Conservation (phyloP, 2,797 vertebrate species). For the Diplodus sargus region DNA sequence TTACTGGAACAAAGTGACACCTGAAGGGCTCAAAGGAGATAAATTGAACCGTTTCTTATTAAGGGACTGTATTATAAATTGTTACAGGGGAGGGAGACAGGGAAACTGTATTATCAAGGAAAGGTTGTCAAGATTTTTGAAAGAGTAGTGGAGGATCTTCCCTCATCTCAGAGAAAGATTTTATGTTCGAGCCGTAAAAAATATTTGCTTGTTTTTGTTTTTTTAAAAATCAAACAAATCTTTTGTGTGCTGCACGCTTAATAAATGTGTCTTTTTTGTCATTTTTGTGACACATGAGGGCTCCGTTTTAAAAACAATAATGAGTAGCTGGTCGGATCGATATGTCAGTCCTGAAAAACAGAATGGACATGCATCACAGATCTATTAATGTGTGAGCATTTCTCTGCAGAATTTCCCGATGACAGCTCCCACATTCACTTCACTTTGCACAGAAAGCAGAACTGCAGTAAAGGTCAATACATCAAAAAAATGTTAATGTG, state of each 20-base stretch:
- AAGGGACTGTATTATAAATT: background rate
- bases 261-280: background rate
- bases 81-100: background rate
- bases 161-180: background rate
- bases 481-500: background rate
- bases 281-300: background rate
- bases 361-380: background rate
- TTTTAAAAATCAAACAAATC: background rate
- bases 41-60: background rate
- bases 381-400: background rate
- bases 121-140: background rate
- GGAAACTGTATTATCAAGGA: background rate
- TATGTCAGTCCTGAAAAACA: background rate
- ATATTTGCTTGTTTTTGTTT: too few species aligned
- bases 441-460: background rate
- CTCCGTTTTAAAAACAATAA: background rate
- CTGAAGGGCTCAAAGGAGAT: background rate
- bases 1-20: background rate
- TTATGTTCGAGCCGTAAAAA: background rate
- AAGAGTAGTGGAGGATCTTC: background rate
- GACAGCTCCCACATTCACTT: background rate
- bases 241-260: background rate
- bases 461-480: background rate
- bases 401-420: background rate
- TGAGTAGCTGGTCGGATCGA: background rate